These are phyloP conservation scores for Panopea generosa DNA, from an alignment of 2,888 invertebrate genomes.

Conservation along the genomic window DNA sequence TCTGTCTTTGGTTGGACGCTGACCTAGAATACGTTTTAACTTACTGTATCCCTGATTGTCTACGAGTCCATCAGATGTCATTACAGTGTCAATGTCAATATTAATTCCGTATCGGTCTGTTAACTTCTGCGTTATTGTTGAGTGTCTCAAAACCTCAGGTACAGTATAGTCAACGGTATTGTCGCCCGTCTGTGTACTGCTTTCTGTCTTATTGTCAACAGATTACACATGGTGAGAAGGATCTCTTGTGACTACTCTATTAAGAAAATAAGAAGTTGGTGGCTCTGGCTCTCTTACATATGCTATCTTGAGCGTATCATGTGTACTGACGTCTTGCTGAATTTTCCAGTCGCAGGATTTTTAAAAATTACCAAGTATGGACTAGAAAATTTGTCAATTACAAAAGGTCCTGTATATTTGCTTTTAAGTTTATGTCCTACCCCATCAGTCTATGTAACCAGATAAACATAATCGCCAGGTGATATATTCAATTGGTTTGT, in stretches of 20 bases:
- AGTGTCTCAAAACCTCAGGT: neutral
- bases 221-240: neutral
- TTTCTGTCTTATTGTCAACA: neutral
- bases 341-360: conserved; percentile 4
- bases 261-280: neutral
- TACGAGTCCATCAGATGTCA: neutral
- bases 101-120: conserved; percentile 1
- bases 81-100: neutral
- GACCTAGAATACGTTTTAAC: conserved; percentile 7
- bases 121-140: neutral
- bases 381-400: conserved; percentile 13
- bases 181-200: neutral
- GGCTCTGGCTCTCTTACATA: conserved; percentile 16
- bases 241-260: neutral
- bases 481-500: neutral
- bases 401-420: conserved; percentile 18
- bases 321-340: conserved; percentile 10
- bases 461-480: conserved; percentile 30
- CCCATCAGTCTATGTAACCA: conserved; percentile 5
- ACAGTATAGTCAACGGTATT: neutral
- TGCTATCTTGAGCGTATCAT: conserved; percentile 22
- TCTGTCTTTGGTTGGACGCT: neutral
- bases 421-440: conserved; percentile 17
- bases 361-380: conserved; percentile 11
- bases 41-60: conserved; percentile 1